These are phyloP conservation scores for Mimas tiliae DNA, from an alignment of 2,888 invertebrate species.

Conservation along the genomic window DNA sequence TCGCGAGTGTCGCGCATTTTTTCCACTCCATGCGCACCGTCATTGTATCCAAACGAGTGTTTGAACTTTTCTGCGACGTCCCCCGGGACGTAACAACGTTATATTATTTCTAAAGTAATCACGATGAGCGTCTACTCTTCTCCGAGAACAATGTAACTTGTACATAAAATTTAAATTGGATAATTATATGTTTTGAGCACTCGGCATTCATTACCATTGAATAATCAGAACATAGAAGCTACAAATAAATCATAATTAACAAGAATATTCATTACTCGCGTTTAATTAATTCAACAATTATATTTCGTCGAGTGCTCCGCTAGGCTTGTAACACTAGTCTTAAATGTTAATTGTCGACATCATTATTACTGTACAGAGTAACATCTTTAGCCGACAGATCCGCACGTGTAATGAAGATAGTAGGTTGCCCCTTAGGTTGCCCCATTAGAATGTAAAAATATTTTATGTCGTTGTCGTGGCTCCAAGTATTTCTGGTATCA, in stretches of 20 bases:
- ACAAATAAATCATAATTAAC: conserved; percentile 24
- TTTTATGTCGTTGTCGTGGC: too few species aligned
- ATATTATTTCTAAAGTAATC: conserved; percentile 18
- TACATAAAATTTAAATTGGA: conserved; percentile 16
- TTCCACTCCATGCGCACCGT: conserved; percentile 36
- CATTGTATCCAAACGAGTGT: conserved; percentile 49
- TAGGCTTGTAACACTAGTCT: conserved; percentile 4
- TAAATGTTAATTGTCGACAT: not conserved
- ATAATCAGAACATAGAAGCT: conserved; percentile 6
- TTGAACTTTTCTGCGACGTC: conserved; percentile 42
- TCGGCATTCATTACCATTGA: conserved; percentile 19
- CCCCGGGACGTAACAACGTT: too few species aligned
- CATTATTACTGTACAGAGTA: not conserved
- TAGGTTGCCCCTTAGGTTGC: too few species aligned
- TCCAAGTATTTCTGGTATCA: too few species aligned
- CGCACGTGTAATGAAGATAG: not conserved
- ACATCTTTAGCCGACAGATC: not conserved
- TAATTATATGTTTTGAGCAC: not conserved
- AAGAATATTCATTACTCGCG: conserved; percentile 13
- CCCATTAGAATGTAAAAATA: too few species aligned
- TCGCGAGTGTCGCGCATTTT: conserved; percentile 48
- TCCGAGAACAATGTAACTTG: conserved; percentile 4
- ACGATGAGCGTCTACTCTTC: not conserved
- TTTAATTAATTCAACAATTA: conserved; percentile 18
- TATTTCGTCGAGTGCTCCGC: conserved; percentile 7